A percentile compares a stretch with the other conserved stretches of the same genome.
These are phyloP conservation scores for Platichthys flesus DNA, from an alignment of 2,113 vertebrate genomes.

Conservation along the genomic window DNA sequence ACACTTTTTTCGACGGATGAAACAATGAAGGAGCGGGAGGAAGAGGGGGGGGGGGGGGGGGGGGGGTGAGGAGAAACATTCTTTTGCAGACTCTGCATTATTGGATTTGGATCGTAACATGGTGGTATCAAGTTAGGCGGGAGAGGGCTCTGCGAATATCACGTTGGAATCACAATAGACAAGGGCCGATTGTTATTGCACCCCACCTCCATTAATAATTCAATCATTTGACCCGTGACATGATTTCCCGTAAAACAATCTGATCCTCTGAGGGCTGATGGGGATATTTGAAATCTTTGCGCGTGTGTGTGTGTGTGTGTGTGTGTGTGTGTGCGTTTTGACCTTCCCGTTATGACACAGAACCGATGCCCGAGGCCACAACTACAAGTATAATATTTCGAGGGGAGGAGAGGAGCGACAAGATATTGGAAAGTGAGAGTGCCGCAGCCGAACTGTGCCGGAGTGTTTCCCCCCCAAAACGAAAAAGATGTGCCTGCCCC, in stretches of 20 bases:
- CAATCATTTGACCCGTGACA: constrained; percentile 84
- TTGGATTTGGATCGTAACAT: constrained; percentile 82
- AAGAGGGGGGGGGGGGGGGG: not conserved
- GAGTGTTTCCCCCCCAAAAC: constrained; percentile 34
- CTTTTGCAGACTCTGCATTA: constrained; percentile 74
- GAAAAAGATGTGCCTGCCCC: constrained; percentile 24
- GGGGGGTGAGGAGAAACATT: constrained; percentile 20
- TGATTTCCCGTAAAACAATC: constrained; percentile 83
- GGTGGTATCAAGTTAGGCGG: constrained; percentile 72
- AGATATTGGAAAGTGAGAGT: constrained; percentile 52
- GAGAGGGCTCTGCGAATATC: constrained; percentile 70
- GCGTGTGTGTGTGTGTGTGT: constrained; percentile 6
- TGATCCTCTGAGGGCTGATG: constrained; percentile 71
- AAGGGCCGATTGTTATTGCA: constrained; percentile 78
- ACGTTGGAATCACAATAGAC: constrained; percentile 76
- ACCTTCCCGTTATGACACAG: constrained; percentile 74
- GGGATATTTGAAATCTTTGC: constrained; percentile 73
- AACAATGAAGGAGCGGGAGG: constrained; percentile 64
- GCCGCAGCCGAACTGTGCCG: constrained; percentile 41
- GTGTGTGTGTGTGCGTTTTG: constrained; percentile 62
- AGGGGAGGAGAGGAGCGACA: constrained; percentile 23
- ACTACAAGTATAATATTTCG: constrained; percentile 63
- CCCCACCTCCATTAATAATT: constrained; percentile 81
- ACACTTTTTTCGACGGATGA: constrained; percentile 60
- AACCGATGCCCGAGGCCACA: constrained; percentile 50